These are phyloP conservation scores for Halocynthia aurantium DNA, from an alignment of 23 tunicate genomes.

Conservation along the genomic window DNA sequence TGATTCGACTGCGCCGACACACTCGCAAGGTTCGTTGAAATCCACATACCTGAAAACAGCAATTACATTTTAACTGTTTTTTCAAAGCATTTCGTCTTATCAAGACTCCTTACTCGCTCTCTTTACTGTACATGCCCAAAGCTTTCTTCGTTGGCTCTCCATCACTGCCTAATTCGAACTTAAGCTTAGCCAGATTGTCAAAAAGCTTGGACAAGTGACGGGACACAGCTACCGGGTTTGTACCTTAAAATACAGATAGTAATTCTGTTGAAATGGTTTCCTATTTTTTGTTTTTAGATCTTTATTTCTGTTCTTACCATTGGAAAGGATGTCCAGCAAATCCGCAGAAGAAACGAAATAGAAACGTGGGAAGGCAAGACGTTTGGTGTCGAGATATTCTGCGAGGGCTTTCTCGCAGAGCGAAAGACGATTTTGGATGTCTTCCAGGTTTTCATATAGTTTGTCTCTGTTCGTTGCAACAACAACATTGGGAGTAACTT, in stretches of 20 bases:
- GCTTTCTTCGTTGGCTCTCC: conserved; percentile 91
- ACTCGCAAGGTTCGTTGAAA: conserved; percentile 74
- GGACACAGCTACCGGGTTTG: conserved; percentile 93
- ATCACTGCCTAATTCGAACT: conserved; percentile 60
- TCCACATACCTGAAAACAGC: conserved; percentile 59
- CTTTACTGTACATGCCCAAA: conserved; percentile 96
- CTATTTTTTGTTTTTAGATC: neutral
- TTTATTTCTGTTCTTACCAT: conserved; percentile 42
- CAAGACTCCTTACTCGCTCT: conserved; percentile 62
- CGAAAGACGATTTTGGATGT: conserved; percentile 77
- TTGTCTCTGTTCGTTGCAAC: conserved; percentile 89
- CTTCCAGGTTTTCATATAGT: conserved; percentile 84
- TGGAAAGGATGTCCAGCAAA: conserved; percentile 90
- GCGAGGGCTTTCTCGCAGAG: conserved; percentile 98
- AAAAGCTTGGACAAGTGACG: conserved; percentile 87
- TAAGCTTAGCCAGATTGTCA: conserved; percentile 90
- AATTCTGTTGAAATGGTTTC: neutral
- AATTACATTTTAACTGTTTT: neutral
- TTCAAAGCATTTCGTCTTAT: neutral
- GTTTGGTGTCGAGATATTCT: conserved; percentile 98
- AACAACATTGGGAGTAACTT: conserved; percentile 85
- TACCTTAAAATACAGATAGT: conserved; percentile 34
- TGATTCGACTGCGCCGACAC: conserved; percentile 85
- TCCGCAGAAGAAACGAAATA: conserved; percentile 97
- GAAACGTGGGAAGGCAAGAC: conserved; percentile 95